Conservation (phyloP, 2,113 vertebrate species). For the Peucedramus taeniatus region DNA sequence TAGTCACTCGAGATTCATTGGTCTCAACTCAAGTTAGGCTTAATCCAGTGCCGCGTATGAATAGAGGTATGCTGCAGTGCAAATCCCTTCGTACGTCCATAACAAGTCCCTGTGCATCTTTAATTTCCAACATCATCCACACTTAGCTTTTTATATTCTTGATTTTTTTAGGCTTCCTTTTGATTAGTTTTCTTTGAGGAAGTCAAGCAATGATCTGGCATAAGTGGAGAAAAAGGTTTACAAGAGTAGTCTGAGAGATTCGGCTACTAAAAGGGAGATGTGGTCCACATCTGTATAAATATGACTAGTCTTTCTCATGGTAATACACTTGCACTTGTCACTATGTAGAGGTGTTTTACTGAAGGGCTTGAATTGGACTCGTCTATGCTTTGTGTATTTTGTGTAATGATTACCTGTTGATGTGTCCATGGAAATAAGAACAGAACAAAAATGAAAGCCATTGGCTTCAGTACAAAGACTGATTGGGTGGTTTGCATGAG, state of each 20-base stretch:
- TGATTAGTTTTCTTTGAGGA: neutral
- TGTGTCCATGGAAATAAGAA: neutral
- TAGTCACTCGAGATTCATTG: neutral
- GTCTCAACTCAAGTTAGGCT: neutral
- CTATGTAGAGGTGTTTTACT: neutral
- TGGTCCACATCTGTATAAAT: neutral
- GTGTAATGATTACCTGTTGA: neutral
- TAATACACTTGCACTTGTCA: neutral
- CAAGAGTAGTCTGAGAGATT: neutral
- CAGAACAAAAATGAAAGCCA: neutral
- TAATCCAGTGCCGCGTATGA: neutral
- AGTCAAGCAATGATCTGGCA: neutral
- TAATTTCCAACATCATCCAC: neutral
- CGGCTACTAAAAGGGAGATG: neutral
- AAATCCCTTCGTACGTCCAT: neutral
- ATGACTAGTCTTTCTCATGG: neutral
- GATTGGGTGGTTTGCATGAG: neutral
- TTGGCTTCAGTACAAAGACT: neutral
- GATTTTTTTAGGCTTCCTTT: neutral
- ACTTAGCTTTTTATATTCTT: neutral
- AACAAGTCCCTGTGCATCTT: neutral
- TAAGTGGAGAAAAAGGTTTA: neutral
- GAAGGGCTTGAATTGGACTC: neutral
- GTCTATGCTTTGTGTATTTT: neutral
- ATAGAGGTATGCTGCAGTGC: neutral